phyloP scores from a whole-genome alignment of 1,140 invertebrate species.

The Ostrea denselamellosa region DNA sequence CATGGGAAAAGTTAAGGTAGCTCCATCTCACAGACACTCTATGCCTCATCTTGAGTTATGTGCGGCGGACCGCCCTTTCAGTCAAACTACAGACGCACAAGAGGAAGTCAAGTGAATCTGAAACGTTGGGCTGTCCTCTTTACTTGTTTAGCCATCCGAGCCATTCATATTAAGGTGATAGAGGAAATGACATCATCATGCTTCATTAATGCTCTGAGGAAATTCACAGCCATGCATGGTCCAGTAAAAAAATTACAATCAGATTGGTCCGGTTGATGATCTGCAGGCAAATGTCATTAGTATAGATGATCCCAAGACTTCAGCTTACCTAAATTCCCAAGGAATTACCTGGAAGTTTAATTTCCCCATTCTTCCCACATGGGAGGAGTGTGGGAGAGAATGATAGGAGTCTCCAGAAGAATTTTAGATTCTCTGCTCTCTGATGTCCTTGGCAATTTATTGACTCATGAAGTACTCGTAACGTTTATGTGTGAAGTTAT shows the following conservation, averaged over 20 bases:
- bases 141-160: conserved; percentile 52
- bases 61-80: too few species aligned
- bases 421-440: too few species aligned
- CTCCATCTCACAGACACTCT: too few species aligned
- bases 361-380: conserved; percentile 41
- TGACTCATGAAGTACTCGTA: conserved; percentile 51
- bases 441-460: background rate
- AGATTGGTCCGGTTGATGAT: conserved; percentile 48
- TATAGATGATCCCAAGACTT: background rate
- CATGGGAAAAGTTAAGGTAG: too few species aligned
- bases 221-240: conserved; percentile 48
- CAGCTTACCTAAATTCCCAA: background rate
- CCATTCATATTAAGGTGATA: conserved; percentile 54
- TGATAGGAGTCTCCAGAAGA: conserved; percentile 51
- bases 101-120: background rate
- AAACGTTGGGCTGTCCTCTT: conserved; percentile 58
- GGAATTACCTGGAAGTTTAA: conserved; percentile 34
- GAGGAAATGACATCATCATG: conserved; percentile 48
- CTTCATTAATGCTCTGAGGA: conserved; percentile 58
- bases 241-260: background rate
- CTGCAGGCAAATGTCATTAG: background rate
- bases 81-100: too few species aligned
- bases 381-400: conserved; percentile 51
- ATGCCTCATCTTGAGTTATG: too few species aligned
- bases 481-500: conserved; percentile 37